Conservation (phyloP, 2,888 invertebrate species). For the Mythimna albipuncta region DNA sequence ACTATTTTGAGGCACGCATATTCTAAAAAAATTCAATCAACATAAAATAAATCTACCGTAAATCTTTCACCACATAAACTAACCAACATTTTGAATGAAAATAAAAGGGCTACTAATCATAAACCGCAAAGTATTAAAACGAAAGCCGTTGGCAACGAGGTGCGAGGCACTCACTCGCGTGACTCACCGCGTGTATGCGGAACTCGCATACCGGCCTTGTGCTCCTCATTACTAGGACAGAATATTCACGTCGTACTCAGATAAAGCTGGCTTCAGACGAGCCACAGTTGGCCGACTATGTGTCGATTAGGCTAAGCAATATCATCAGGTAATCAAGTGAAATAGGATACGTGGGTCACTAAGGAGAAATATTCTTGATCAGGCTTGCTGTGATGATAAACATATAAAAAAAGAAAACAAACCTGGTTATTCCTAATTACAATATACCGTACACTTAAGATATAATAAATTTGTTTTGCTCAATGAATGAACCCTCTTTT, state of each 20-base stretch:
- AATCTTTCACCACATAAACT: not conserved
- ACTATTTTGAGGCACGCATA: not conserved
- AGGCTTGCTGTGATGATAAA: no score
- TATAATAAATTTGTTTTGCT: no score
- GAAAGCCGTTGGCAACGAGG: constrained; percentile 2
- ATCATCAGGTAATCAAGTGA: no score
- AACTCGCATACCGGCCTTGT: constrained; percentile 55
- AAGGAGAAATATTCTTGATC: no score
- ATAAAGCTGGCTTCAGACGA: constrained; percentile 20
- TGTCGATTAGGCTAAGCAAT: not conserved
- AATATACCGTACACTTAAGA: no score
- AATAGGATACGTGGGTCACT: no score
- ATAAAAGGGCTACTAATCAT: constrained; percentile 12
- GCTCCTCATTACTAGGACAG: constrained; percentile 37
- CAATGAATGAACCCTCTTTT: no score
- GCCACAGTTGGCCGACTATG: not conserved
- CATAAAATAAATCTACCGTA: not conserved
- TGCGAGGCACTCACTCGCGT: not conserved
- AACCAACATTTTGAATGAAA: constrained; percentile 21
- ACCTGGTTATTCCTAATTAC: no score
- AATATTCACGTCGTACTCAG: constrained; percentile 29
- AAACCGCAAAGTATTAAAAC: constrained; percentile 16
- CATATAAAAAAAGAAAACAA: no score
- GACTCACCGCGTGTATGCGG: constrained; percentile 52
- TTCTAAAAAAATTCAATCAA: not conserved